Evolutionary conservation across 1,140 invertebrate genomes (phyloP), one percentile per base, ranked within the genome.

Genomic region (Lanistes nyassanus): DNA sequence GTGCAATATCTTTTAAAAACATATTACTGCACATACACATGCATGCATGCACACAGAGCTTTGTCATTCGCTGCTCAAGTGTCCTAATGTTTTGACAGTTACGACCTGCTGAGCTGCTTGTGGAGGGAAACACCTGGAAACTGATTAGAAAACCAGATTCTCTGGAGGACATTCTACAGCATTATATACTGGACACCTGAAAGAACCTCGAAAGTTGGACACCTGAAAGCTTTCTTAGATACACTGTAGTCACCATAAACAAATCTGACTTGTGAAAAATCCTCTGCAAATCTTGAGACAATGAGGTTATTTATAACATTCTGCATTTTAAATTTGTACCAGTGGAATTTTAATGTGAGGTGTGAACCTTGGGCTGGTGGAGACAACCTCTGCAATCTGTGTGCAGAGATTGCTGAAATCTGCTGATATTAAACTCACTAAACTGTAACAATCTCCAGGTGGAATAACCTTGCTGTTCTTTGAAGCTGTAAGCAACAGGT

Each of bases 71-170:
- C 13, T 26, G 29, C 31, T 26, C 21, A 55, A 29, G 31, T 21
- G 34, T 29, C 26, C 26, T 67, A 11, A 23, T 21, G 13, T 13
- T 67, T 37, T 26, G 77, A 60, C 78, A 85, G 81, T 60, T 76
- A 34, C 76, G 84, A 79, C 81, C 88, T n/a, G 79, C 84, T 19
- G 90, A 91, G 79, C 79, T 90, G 19, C 70, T 90, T 62, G 81
- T 90, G 1, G 84, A 87, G 74, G 85, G 84, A 0, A 29, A 76
- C 11, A 65, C 66, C 13, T 81, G 81, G 74, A 60, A 56, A 21
- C 4, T 89, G 0, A 88, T 89, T 21, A 77, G 87, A 58, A 73
- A 79, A 66, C 84, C 86, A 36, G 88, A 90, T 47, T 84, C 72
- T n/a, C 79, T 83, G 47, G 85, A 85, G 11, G 80, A 87, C 42